phyloP scores from a whole-genome alignment of 2,797 vertebrate species.

The Neosilurus mollespiculum region DNA sequence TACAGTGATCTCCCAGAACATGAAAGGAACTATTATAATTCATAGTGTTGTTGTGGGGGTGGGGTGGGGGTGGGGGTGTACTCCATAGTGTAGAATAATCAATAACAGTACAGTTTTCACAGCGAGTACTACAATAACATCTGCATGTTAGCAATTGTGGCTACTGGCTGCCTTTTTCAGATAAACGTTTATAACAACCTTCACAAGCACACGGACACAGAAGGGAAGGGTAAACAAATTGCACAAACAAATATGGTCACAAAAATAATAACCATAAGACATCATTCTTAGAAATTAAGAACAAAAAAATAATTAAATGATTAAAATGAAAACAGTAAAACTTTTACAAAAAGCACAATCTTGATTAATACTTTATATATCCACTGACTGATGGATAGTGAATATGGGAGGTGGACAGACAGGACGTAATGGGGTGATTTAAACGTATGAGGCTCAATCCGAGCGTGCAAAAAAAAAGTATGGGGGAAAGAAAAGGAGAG shows the following conservation, averaged over 20 bases:
- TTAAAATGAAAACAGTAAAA: slow-evolving; percentile 59
- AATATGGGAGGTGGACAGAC: slow-evolving; percentile 49
- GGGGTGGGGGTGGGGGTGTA: not conserved
- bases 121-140: slow-evolving; percentile 12
- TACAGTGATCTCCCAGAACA: not conserved
- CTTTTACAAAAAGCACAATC: slow-evolving; percentile 83
- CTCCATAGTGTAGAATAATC: slow-evolving; percentile 37
- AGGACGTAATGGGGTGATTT: slow-evolving; percentile 20
- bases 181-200: slow-evolving; percentile 35
- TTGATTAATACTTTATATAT: slow-evolving; percentile 60
- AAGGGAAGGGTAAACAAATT: slow-evolving; percentile 57
- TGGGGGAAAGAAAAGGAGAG: not conserved
- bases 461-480: slow-evolving; percentile 21
- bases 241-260: slow-evolving; percentile 72
- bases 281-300: slow-evolving; percentile 74
- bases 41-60: not conserved
- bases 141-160: not conserved
- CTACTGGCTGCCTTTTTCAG: slow-evolving; percentile 25
- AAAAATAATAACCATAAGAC: slow-evolving; percentile 70
- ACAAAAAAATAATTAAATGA: slow-evolving; percentile 62
- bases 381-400: slow-evolving; percentile 59
- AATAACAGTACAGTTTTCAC: slow-evolving; percentile 31
- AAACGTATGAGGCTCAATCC: not conserved
- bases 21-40: not conserved
- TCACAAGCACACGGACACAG: slow-evolving; percentile 51